These are phyloP conservation scores for Sebastolobus alascanus DNA, from an alignment of 2,797 vertebrate genomes.

Conservation along the genomic window DNA sequence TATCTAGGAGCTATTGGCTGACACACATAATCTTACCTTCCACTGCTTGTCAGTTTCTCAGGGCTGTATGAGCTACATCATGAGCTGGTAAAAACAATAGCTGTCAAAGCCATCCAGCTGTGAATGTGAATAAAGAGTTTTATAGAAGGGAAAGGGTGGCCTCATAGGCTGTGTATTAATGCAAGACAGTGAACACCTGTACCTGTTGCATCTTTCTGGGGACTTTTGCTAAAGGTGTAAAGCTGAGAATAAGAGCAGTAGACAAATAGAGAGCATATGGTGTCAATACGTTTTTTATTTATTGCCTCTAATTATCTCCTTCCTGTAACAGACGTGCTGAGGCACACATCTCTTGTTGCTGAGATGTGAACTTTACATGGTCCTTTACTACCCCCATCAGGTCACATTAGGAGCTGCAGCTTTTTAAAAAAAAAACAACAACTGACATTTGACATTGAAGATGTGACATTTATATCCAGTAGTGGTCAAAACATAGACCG, in stretches of 20 bases:
- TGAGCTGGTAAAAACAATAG: slow-evolving; percentile 10
- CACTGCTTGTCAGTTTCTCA: slow-evolving; percentile 2
- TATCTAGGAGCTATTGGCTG: neutral
- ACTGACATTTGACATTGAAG: neutral
- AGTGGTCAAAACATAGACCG: neutral
- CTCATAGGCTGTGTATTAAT: neutral
- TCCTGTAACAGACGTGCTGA: slow-evolving; percentile 88
- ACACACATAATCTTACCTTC: slow-evolving; percentile 17
- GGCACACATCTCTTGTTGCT: slow-evolving; percentile 77
- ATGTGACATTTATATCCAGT: neutral
- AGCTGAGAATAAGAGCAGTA: slow-evolving; percentile 2
- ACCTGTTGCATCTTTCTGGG: slow-evolving; percentile 27
- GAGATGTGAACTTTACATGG: slow-evolving; percentile 60
- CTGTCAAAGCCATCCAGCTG: neutral
- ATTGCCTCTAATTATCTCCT: slow-evolving; percentile 91
- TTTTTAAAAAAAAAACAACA: neutral
- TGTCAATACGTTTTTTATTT: slow-evolving; percentile 91
- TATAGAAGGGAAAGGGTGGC: neutral
- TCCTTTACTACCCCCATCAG: slow-evolving; percentile 90
- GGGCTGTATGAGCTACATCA: slow-evolving; percentile 16
- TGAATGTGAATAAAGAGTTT: neutral
- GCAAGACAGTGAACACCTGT: neutral
- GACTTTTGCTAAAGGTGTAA: neutral
- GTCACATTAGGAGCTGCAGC: slow-evolving; percentile 28
- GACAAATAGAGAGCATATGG: slow-evolving; percentile 86